A percentile compares a stretch with the other conserved stretches of the same genome.
phyloP scores from a whole-genome alignment of 2,113 vertebrate genomes.

The human region GRCh38 chr1:205751501-205752000 shows the following conservation, averaged over 20 bases:
- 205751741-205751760: neutral
- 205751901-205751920: too few species aligned
- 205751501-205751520: constrained; percentile 76
- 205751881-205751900: too few species aligned
- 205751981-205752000: too few species aligned
- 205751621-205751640: neutral
- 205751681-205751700: neutral
- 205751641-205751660: neutral
- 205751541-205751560: constrained; percentile 73
- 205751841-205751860: neutral
- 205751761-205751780: neutral
- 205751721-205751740: neutral
- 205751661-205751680: neutral
- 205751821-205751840: neutral
- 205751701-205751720: neutral
- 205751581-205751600: neutral
- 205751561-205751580: neutral
- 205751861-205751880: neutral
- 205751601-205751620: neutral
- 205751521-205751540: neutral
- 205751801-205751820: neutral
- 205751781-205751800: neutral
- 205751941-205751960: too few species aligned
- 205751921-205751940: too few species aligned
- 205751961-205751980: too few species aligned